Conservation (phyloP, 2,888 invertebrate species). For the Agonopterix heracliana region DNA sequence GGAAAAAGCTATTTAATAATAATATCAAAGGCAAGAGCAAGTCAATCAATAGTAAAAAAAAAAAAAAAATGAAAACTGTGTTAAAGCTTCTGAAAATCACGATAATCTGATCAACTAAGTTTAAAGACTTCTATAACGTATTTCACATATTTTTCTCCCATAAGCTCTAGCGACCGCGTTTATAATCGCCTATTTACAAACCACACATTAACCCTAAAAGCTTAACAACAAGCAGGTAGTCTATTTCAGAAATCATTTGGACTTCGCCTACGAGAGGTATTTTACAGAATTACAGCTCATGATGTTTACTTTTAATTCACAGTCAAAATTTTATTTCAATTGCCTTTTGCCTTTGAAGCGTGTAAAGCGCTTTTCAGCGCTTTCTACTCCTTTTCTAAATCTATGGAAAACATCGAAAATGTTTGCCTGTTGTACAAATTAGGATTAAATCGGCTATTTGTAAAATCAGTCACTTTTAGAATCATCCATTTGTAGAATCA, state of each 20-base stretch:
- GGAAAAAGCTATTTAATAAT: too few species aligned
- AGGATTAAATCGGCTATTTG: too few species aligned
- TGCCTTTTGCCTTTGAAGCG: slow-evolving; percentile 19
- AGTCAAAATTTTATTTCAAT: slow-evolving; percentile 64
- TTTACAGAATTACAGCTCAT: slow-evolving; percentile 54
- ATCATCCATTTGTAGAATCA: too few species aligned
- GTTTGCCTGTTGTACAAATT: too few species aligned
- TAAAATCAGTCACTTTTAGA: too few species aligned
- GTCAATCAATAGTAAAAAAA: too few species aligned
- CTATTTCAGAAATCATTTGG: slow-evolving; percentile 68
- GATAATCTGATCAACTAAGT: too few species aligned
- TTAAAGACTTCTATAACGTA: neutral
- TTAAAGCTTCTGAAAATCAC: too few species aligned
- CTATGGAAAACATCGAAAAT: too few species aligned
- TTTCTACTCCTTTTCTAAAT: slow-evolving; percentile 12
- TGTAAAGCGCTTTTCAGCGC: neutral
- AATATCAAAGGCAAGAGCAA: too few species aligned
- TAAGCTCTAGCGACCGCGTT: neutral
- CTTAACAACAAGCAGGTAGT: slow-evolving; percentile 67
- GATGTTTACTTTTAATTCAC: slow-evolving; percentile 72
- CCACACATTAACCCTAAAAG: slow-evolving; percentile 44
- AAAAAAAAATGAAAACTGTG: too few species aligned
- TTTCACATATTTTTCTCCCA: neutral
- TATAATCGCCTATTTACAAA: slow-evolving; percentile 17
- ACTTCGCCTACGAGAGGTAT: slow-evolving; percentile 49